phyloP scores from a whole-genome alignment of 2,797 vertebrate species.

The Bryconaethiops microstoma region DNA sequence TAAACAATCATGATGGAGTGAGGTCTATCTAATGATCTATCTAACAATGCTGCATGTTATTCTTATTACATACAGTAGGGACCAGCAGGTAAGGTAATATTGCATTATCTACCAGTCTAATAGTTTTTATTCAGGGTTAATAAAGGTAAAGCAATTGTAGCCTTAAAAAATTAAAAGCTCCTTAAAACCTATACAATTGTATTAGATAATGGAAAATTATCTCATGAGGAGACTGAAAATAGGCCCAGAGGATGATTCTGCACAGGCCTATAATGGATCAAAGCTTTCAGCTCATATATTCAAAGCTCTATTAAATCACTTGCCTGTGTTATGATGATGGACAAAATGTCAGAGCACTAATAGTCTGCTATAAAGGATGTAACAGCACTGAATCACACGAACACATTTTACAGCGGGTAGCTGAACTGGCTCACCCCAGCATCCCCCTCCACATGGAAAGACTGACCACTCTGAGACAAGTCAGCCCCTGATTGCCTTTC shows the following conservation, averaged over 20 bases:
- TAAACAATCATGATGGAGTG: constrained; percentile 53
- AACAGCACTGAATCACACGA: constrained; percentile 39
- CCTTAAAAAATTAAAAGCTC: constrained; percentile 9
- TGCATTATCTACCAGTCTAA: constrained; percentile 29
- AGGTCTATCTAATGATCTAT: constrained; percentile 60
- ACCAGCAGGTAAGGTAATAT: constrained; percentile 28
- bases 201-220: background rate
- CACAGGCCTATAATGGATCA: constrained; percentile 40
- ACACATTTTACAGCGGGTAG: constrained; percentile 26
- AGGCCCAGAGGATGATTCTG: constrained; percentile 12
- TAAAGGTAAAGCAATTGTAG: constrained; percentile 21
- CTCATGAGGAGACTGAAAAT: constrained; percentile 23
- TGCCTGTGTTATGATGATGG: constrained; percentile 43
- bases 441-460: constrained; percentile 5
- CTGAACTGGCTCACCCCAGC: constrained; percentile 18
- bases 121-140: constrained; percentile 14
- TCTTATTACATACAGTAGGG: constrained; percentile 20
- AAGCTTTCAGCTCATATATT: constrained; percentile 51
- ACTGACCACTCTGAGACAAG: constrained; percentile 19
- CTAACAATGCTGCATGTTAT: constrained; percentile 55
- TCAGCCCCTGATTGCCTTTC: constrained; percentile 42
- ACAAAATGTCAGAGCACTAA: constrained; percentile 50
- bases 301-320: constrained; percentile 51
- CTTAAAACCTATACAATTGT: background rate
- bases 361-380: constrained; percentile 43